Evolutionary conservation across 2,888 invertebrate genomes (phyloP), one percentile per base, ranked within the genome.

Genomic region (Autographa gamma): DNA sequence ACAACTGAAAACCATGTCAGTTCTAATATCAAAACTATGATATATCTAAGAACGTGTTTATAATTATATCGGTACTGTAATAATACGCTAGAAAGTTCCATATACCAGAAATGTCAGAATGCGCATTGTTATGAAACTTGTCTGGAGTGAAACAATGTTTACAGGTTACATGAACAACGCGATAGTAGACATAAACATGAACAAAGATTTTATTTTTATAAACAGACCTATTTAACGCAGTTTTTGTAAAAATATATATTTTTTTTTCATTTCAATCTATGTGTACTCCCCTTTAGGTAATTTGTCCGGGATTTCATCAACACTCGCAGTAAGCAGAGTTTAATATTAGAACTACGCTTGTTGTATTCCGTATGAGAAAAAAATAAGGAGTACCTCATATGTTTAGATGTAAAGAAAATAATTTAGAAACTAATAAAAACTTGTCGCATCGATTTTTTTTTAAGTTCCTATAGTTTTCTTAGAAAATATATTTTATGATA

Each of bases 281-380:
- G 63, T 73, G 19, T 59, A 34, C 62, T 25, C 31, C 38, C 71
- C 79, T 52, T 81, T 67, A 81, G 8, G 69, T 69, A 78, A 77
- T 77, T 81, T 81, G 67, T 70, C 66, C 70, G 56, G 69, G 48
- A 66, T 66, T 69, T 77, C 78, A 71, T 73, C 76, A 72, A 81
- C 84, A 73, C 75, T 73, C 69, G 65, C 63, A 71, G 73, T 71
- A 77, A 77, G 71, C 69, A 68, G 58, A 63, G 72, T 84, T 82
- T 84, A 84, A 82, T 82, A 84, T 84, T 82, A 79, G 80, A 84
- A 73, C 74, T 77, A 67, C 65, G 63, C 60, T 13, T 38, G 62
- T 67, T n/a, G 70, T 71, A 69, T 72, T 63, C 68, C 69, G 62
- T 62, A 73, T 71, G 75, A 83, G 80, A 81, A 72, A 74, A 68